Percentiles rank a stretch among this genome's conserved stretches.
Evolutionary conservation across 2,113 vertebrate genomes (phyloP).

Genomic region (Balaenoptera acutorostrata): DNA sequence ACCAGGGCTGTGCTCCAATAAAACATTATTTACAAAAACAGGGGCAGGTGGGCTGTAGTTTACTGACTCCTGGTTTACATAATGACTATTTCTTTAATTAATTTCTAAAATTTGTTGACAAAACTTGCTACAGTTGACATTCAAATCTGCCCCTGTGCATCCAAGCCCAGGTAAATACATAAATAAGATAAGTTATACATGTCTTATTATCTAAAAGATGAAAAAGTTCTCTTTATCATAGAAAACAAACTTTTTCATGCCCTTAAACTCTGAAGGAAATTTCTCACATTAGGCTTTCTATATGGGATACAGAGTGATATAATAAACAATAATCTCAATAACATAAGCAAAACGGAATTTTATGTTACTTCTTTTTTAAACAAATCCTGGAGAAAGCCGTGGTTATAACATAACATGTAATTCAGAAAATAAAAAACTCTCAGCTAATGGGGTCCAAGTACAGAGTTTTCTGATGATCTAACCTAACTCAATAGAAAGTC

Average conservation of each 20-base stretch:
- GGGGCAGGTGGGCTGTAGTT: background rate
- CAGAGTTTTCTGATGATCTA: background rate
- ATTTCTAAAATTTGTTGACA: background rate
- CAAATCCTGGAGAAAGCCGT: background rate
- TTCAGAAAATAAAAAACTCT: background rate
- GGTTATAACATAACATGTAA: background rate
- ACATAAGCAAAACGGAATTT: slow-evolving; percentile 7
- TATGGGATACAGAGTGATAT: background rate
- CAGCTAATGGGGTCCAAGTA: background rate
- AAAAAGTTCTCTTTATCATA: background rate
- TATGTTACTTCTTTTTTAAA: slow-evolving; percentile 12
- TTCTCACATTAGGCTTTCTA: background rate
- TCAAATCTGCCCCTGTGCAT: background rate
- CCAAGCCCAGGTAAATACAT: background rate
- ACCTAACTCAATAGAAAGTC: background rate
- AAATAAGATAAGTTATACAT: background rate
- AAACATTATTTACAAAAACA: slow-evolving; percentile 30
- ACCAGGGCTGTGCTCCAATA: background rate
- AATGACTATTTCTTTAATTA: background rate
- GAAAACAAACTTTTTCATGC: slow-evolving; percentile 9
- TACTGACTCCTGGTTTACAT: background rate
- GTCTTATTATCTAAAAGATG: background rate
- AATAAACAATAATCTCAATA: background rate
- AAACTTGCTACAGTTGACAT: background rate
- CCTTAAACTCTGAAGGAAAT: background rate